Evolutionary conservation across 2,888 invertebrate genomes (phyloP).

Genomic region (Nymphalis urticae): DNA sequence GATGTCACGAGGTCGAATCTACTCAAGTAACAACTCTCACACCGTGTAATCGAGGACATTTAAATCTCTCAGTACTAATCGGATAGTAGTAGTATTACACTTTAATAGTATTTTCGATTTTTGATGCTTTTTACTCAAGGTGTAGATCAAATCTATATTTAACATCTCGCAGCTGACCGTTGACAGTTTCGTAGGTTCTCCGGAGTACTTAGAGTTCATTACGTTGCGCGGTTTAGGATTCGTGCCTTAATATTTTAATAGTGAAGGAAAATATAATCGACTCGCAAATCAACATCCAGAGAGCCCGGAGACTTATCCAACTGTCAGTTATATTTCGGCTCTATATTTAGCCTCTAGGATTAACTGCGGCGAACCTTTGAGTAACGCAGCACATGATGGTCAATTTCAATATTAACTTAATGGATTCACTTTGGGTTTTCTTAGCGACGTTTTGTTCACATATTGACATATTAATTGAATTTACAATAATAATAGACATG

Average conservation of each 20-base stretch:
- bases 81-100: background rate
- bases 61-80: background rate
- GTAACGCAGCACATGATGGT: background rate
- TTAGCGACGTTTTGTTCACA: no score
- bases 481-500: no score
- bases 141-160: background rate
- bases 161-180: slow-evolving; percentile 1
- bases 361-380: background rate
- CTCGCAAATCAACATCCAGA: slow-evolving; percentile 12
- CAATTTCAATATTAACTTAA: slow-evolving; percentile 1
- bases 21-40: background rate
- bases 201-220: slow-evolving; percentile 10
- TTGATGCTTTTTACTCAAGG: background rate
- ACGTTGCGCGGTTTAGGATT: slow-evolving; percentile 10
- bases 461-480: no score
- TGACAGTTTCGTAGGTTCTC: slow-evolving; percentile 12
- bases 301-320: slow-evolving; percentile 17
- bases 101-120: background rate
- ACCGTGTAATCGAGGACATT: background rate
- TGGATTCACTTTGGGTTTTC: background rate
- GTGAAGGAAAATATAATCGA: slow-evolving; percentile 5
- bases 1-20: background rate
- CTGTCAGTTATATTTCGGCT: slow-evolving; percentile 1
- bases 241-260: slow-evolving; percentile 27
- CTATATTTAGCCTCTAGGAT: background rate